phyloP scores from a whole-genome alignment of 2,113 vertebrate genomes.

The Sinosuthora webbiana region DNA sequence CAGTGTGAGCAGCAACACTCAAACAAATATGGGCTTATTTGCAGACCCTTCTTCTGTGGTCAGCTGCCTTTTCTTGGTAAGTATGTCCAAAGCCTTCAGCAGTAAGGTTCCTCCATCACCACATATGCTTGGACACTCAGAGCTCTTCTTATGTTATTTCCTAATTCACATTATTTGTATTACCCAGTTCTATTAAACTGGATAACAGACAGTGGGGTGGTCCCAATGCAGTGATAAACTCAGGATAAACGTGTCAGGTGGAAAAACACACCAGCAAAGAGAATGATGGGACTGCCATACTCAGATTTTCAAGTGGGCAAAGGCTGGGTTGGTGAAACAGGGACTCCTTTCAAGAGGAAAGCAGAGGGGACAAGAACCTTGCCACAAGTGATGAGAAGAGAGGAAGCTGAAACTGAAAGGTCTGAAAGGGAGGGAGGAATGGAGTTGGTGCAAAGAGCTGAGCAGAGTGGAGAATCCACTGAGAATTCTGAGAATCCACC shows the following conservation, averaged over 20 bases:
- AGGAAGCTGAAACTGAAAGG: not conserved
- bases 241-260: not conserved
- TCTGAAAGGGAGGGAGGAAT: not conserved
- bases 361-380: not conserved
- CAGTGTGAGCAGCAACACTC: not conserved
- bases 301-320: not conserved
- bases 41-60: not conserved
- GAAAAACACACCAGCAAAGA: not conserved
- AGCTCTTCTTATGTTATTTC: not conserved
- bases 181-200: not conserved
- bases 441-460: not conserved
- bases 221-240: not conserved
- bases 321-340: not conserved
- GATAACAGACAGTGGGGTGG: not conserved
- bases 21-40: not conserved
- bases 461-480: not conserved
- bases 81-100: not conserved
- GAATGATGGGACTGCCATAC: not conserved
- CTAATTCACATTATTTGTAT: not conserved
- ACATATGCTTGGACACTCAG: not conserved
- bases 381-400: not conserved
- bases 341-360: not conserved
- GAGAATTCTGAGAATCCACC: not conserved
- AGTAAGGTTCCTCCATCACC: not conserved
- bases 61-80: not conserved